Evolutionary conservation across 2,113 vertebrate genomes (phyloP).

Genomic region (Phalacrocorax brasilianus): DNA sequence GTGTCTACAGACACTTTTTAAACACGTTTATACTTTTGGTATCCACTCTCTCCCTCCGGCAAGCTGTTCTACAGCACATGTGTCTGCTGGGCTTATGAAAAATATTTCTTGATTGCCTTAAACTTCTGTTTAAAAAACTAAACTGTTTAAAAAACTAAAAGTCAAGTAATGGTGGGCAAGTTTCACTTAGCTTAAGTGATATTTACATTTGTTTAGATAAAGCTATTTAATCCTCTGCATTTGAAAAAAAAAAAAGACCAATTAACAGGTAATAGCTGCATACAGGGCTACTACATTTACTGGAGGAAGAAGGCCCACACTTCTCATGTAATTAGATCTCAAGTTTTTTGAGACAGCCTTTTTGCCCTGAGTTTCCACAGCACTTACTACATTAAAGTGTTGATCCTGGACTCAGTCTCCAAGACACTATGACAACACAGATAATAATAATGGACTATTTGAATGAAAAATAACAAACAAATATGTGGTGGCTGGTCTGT

Average conservation of each 20-base stretch:
- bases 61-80: not conserved
- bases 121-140: not conserved
- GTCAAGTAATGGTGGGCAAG: accelerated
- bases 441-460: not conserved
- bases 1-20: not conserved
- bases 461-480: not conserved
- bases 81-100: not conserved
- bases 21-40: not conserved
- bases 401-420: not conserved
- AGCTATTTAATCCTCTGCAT: not conserved
- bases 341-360: not conserved
- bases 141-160: no score
- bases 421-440: not conserved
- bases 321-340: not conserved
- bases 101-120: not conserved
- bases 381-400: not conserved
- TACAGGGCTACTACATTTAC: not conserved
- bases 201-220: not conserved
- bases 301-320: not conserved
- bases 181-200: not conserved
- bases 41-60: not conserved
- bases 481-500: not conserved
- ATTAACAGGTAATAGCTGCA: not conserved
- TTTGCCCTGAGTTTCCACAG: not conserved
- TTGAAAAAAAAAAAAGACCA: not conserved